Evolutionary conservation across 1,140 invertebrate genomes (phyloP), one percentile per base, ranked within the genome.

Genomic region (Stegodyphus dumicola): DNA sequence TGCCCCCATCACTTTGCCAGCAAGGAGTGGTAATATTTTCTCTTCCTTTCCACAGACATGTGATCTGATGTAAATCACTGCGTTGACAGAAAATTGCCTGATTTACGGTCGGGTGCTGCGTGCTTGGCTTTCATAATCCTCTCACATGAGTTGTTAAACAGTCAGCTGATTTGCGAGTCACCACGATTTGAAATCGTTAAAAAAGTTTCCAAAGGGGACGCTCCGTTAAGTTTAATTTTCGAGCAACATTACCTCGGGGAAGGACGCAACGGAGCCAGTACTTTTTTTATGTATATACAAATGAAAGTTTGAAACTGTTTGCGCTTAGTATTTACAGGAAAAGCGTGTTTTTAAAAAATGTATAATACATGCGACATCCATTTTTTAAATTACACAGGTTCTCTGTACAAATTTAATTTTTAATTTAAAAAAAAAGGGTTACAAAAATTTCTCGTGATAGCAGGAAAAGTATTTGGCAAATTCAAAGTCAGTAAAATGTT

Each of bases 81-180:
- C 33, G 54, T 60, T 75, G 73, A 75, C 73, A 75, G 53, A 18
- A 7, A 75, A 60, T 52, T 13, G 33, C 5, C 73, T 18, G 17
- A 15, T 75, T 75, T 48, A 60, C 9, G 53, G 17, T n/a, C 7
- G 11, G 48, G 13, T 11, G 11, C 48, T 48, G 54, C 6, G 15
- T 9, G 52, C 33, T 33, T 33, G 33, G 33, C 33, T 33, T 33
- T 3, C 33, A 33, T 33, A 60, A 33, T 11, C 53, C 6, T 48
- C 52, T 60, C 52, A 52, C 73, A 13, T 11, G 48, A 17, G 13
- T 75, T 60, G 18, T 1, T 60, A 15, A 18, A 15, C 4, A 0
- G 17, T 75, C n/a, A 7, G 13, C 11, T 75, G n/a, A 1, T 33
- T 33, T 52, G 48, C 49, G 49, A 17, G 70, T 13, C 9, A 15